Base-by-base conservation (phyloP, 2,888 invertebrate genomes). In the Troides oblongomaculatus region DNA sequence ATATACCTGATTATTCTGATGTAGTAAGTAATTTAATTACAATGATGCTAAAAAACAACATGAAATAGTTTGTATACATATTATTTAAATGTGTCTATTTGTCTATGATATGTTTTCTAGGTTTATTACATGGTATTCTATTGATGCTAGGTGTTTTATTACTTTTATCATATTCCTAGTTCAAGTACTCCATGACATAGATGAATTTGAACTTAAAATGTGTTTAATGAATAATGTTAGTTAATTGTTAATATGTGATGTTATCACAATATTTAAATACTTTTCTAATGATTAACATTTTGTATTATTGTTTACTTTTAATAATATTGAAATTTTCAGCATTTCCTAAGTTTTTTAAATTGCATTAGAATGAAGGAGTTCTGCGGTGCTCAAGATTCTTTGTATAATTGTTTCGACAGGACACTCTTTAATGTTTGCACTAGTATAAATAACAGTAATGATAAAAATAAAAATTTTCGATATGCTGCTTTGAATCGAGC, bases 401-500 rank as follows among this genome's bases (percentile, higher is more conserved):
- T 96, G 67, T 96, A 95, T 88, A 96, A 97, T 84, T 97, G 96
- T 85, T 96, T 97, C 85, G 97, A 97, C 84, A 93, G 95, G 78
- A 93, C 94, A 75, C 83, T 92, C 53, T 87, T 88, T 66, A 88
- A 82, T 64, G 81, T 85, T 36, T 76, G 83, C 1, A 83, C 80
- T 2, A 83, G 74, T 71, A 90, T 85, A 61, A 83, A 84, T n/a
- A 93, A 93, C 62, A 93, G 93, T 74, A 90, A 88, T 59, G 91
- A 92, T 66, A 88, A 88, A 74, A 93, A 93, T 72, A 95, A 95
- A 81, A 95, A 95, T 59, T 96, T 96, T 79, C 94, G 98, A 80
- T 98, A 97, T 84, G 97, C 98, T 8, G 97, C 97, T 23, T 93
- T 98, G n/a, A 98, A 98, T 84, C 93, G 98, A 73, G 97, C 98